A percentile compares a stretch with the other conserved stretches of the same genome.
phyloP scores from a whole-genome alignment of 2,113 vertebrate genomes.

The Hassar affinis region DNA sequence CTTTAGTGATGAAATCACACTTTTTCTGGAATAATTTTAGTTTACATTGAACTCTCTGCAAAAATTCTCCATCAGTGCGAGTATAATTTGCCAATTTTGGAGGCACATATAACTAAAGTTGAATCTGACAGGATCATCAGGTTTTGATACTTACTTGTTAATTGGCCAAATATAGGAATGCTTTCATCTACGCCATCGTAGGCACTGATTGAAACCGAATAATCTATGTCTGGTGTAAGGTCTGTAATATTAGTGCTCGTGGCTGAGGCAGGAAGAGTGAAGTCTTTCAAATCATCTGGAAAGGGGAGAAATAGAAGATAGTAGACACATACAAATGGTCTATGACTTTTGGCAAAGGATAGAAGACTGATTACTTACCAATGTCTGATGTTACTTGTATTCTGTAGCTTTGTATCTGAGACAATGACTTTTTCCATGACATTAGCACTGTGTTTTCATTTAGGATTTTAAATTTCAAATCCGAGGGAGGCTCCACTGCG shows the following conservation, averaged over 20 bases:
- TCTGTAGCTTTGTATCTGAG: constrained; percentile 87
- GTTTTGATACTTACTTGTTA: constrained; percentile 85
- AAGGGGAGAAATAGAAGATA: constrained; percentile 36
- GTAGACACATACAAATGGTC: background rate
- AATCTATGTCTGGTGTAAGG: constrained; percentile 84
- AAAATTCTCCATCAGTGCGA: background rate
- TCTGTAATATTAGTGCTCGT: constrained; percentile 84
- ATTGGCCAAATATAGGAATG: constrained; percentile 89
- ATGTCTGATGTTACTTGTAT: constrained; percentile 86
- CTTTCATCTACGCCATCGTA: constrained; percentile 86
- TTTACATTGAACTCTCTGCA: background rate
- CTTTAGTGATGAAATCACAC: background rate
- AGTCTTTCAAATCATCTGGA: constrained; percentile 88
- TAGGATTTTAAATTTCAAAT: constrained; percentile 99
- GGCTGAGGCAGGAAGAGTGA: constrained; percentile 78
- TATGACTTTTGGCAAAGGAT: background rate
- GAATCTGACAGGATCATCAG: background rate
- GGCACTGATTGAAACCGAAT: constrained; percentile 88
- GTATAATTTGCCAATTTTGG: background rate
- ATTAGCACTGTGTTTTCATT: constrained; percentile 98
- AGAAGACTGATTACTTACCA: constrained; percentile 72
- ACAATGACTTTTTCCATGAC: constrained; percentile 86
- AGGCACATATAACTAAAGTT: background rate
- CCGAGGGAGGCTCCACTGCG: constrained; percentile 94
- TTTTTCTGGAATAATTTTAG: background rate